phyloP scores from a whole-genome alignment of 1,140 invertebrate species.

The Aphis gossypii region DNA sequence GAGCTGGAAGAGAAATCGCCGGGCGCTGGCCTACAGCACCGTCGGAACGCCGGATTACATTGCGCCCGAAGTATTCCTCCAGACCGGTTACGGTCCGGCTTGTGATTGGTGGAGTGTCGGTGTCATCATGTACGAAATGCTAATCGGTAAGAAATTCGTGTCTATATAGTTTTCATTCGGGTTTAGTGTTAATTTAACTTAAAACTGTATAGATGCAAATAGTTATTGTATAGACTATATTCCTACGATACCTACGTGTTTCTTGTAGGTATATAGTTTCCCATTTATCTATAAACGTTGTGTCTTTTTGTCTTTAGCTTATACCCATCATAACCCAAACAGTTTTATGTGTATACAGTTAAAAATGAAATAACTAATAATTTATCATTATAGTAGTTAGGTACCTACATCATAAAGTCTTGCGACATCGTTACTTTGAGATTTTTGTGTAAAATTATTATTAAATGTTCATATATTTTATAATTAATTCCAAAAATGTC shows the following conservation, averaged over 20 bases:
- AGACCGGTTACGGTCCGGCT: constrained; percentile 95
- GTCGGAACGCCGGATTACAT: constrained; percentile 99
- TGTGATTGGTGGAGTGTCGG: constrained; percentile 99
- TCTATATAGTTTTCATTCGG: neutral
- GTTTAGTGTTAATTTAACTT: neutral
- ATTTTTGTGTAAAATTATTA: neutral
- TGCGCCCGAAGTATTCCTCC: constrained; percentile 96
- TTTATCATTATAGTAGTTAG: neutral
- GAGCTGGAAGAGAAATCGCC: constrained; percentile 95
- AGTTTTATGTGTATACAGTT: neutral
- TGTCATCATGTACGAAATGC: constrained; percentile 99
- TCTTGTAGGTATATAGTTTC: neutral
- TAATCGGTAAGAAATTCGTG: constrained; percentile 78
- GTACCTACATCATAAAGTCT: neutral
- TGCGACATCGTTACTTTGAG: neutral
- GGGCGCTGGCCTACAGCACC: constrained; percentile 92
- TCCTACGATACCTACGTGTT: neutral
- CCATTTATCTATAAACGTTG: neutral
- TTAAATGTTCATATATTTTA: neutral
- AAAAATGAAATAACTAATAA: neutral
- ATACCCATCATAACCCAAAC: neutral
- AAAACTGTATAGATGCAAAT: neutral
- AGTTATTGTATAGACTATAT: neutral
- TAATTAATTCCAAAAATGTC: neutral
- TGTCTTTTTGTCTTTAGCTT: neutral